Conservation (phyloP, 2,797 vertebrate genomes). For the Microctenopoma stevenorrisi region DNA sequence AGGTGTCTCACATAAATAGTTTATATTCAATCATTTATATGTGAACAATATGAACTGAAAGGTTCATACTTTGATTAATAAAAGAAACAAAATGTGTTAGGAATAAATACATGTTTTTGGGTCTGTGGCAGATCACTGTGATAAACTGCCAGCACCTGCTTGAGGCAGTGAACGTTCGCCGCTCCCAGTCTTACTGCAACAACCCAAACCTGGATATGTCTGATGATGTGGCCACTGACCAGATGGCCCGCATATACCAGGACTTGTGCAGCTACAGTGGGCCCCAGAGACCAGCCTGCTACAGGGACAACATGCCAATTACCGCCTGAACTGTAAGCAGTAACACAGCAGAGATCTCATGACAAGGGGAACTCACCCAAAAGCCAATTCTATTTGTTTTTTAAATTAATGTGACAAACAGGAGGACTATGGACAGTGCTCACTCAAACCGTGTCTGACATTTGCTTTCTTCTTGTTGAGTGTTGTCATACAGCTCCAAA, state of each 20-base stretch:
- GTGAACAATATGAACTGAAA: neutral
- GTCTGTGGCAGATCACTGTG: constrained; percentile 76
- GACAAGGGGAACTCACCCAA: neutral
- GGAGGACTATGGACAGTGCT: constrained; percentile 2
- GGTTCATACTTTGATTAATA: neutral
- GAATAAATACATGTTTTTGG: neutral
- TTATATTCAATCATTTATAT: neutral
- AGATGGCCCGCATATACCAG: constrained; percentile 91
- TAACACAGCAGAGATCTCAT: constrained; percentile 2
- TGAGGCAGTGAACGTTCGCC: constrained; percentile 83
- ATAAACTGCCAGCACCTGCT: constrained; percentile 87
- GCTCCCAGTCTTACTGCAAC: constrained; percentile 80
- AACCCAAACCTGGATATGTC: constrained; percentile 78
- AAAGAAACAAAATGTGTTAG: neutral
- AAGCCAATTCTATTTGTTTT: neutral
- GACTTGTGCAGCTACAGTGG: constrained; percentile 88
- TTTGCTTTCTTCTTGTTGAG: constrained; percentile 19
- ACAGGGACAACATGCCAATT: constrained; percentile 88
- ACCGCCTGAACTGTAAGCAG: constrained; percentile 73
- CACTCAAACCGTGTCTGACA: constrained; percentile 13
- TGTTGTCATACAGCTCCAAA: constrained; percentile 2
- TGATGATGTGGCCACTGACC: constrained; percentile 87
- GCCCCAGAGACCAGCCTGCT: constrained; percentile 80
- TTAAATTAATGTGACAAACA: neutral
- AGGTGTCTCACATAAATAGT: neutral